Conservation (phyloP, 2,113 vertebrate genomes). For the Peromyscus leucopus region DNA sequence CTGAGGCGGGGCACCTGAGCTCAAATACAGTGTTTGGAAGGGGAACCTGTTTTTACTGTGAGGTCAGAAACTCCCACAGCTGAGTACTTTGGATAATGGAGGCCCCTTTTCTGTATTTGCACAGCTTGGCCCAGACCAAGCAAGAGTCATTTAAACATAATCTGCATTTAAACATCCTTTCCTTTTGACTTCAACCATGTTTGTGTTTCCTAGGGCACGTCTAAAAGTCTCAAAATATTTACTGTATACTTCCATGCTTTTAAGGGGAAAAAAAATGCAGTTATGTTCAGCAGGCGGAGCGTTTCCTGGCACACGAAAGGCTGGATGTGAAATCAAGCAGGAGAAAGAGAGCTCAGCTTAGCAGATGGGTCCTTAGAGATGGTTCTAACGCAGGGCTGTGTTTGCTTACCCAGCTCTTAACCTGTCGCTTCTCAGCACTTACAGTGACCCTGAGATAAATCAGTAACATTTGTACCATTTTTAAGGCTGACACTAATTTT, state of each 20-base stretch:
- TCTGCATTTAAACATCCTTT: constrained; percentile 44
- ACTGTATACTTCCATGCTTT: constrained; percentile 46
- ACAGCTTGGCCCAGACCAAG: background rate
- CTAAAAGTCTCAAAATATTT: constrained; percentile 43
- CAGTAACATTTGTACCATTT: constrained; percentile 61
- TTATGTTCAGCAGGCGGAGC: constrained; percentile 55
- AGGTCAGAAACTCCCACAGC: constrained; percentile 65
- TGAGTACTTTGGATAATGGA: constrained; percentile 59
- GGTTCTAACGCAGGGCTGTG: constrained; percentile 63
- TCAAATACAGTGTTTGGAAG: constrained; percentile 24
- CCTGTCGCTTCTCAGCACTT: constrained; percentile 66
- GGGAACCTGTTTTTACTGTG: constrained; percentile 61
- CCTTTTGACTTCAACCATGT: constrained; percentile 9
- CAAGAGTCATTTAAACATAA: constrained; percentile 2
- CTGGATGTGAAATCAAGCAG: constrained; percentile 64
- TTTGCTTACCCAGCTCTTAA: constrained; percentile 47
- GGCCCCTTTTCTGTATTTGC: constrained; percentile 51
- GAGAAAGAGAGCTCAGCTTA: constrained; percentile 32
- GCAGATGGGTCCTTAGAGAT: constrained; percentile 73
- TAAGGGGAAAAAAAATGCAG: constrained; percentile 44
- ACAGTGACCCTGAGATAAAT: constrained; percentile 72
- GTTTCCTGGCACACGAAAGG: constrained; percentile 63
- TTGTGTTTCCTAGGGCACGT: constrained; percentile 52
- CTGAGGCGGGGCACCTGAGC: background rate
- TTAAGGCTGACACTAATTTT: constrained; percentile 72